phyloP scores from a whole-genome alignment of 2,797 vertebrate species.

The Pipistrellus pipistrellus region DNA sequence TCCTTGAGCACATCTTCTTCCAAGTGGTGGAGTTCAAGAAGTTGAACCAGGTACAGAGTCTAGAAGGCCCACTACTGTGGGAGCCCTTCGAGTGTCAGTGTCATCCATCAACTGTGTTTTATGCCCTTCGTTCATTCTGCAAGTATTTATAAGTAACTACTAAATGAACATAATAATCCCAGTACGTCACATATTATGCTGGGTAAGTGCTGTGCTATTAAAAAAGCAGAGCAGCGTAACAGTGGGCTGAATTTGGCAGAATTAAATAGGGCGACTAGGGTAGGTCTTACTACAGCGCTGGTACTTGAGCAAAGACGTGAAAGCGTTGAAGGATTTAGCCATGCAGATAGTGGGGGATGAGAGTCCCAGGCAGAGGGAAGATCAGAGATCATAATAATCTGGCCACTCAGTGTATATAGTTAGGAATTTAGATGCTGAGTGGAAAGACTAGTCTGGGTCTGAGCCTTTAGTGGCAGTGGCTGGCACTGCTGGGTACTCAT shows the following conservation, averaged over 20 bases:
- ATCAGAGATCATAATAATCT: neutral
- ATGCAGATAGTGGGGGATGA: neutral
- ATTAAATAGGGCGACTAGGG: neutral
- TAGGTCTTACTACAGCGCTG: neutral
- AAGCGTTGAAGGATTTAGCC: neutral
- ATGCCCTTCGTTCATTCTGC: neutral
- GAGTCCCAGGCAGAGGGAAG: neutral
- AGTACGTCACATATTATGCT: neutral
- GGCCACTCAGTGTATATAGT: neutral
- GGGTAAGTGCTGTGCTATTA: neutral
- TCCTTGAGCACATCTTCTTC: slow-evolving; percentile 97
- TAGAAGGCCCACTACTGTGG: neutral
- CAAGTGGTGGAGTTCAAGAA: slow-evolving; percentile 99
- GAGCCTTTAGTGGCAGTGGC: neutral
- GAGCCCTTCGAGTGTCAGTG: too few relatives aligned
- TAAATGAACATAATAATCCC: neutral
- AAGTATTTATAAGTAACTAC: neutral
- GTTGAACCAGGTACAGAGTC: slow-evolving; percentile 93
- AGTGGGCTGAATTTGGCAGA: neutral
- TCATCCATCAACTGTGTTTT: neutral
- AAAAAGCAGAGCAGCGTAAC: neutral
- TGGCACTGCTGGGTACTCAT: neutral
- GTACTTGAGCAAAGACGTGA: neutral
- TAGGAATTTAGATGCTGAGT: neutral
- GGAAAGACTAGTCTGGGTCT: neutral